Evolutionary conservation across 1,140 invertebrate species (phyloP).

Genomic region (Sinella curviseta): DNA sequence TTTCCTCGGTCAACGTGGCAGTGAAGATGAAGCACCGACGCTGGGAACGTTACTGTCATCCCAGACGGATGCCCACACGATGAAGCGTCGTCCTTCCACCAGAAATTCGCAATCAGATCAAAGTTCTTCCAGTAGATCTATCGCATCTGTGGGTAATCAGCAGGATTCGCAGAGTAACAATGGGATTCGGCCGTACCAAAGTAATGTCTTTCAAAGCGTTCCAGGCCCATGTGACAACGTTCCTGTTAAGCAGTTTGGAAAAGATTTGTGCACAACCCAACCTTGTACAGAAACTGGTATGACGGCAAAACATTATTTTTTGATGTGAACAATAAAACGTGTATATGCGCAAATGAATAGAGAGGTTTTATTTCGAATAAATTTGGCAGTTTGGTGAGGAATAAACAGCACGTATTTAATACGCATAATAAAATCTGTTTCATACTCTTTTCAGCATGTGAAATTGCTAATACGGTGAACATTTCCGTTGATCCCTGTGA

Average conservation of each 20-base stretch:
- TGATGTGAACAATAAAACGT: too few species aligned
- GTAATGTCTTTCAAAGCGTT: constrained; percentile 7
- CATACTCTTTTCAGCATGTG: constrained; percentile 26
- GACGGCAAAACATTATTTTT: not conserved
- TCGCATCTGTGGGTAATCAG: not conserved
- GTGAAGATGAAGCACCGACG: not conserved
- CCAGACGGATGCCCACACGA: not conserved
- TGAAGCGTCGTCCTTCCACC: not conserved
- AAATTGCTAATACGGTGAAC: constrained; percentile 30
- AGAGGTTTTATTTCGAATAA: too few species aligned
- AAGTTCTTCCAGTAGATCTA: not conserved
- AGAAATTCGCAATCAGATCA: not conserved
- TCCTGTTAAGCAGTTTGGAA: constrained; percentile 6
- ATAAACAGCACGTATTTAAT: too few species aligned
- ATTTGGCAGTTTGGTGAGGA: too few species aligned
- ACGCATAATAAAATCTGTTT: too few species aligned
- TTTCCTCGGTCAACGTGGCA: not conserved
- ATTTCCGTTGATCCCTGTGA: constrained; percentile 38
- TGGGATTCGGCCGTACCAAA: not conserved
- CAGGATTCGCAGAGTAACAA: not conserved
- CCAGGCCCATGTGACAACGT: constrained; percentile 5
- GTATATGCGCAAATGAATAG: too few species aligned
- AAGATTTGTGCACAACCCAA: constrained; percentile 10
- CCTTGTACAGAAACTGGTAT: constrained; percentile 4
- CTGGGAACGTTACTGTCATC: not conserved